Percentiles rank a stretch among this genome's conserved stretches.
Evolutionary conservation across 2,888 invertebrate genomes (phyloP).

Genomic region (Acleris literana): DNA sequence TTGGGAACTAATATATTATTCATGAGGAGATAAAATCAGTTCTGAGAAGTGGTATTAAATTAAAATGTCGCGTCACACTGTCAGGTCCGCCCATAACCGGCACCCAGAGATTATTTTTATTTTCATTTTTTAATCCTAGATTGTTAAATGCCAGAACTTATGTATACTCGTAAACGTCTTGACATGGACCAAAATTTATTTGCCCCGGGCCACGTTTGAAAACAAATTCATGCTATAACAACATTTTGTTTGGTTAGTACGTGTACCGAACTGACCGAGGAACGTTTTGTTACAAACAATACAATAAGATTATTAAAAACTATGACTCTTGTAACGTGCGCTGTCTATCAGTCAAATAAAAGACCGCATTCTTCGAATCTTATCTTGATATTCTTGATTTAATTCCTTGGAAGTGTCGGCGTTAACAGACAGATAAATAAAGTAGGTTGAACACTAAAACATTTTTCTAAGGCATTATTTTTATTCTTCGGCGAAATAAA

Average conservation of each 20-base stretch:
- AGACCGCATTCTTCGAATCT: slow-evolving; percentile 19
- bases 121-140: slow-evolving; percentile 10
- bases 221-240: too few relatives aligned
- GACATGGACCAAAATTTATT: neutral
- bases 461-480: neutral
- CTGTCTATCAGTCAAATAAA: neutral
- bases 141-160: neutral
- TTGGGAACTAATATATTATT: slow-evolving; percentile 59
- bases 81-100: slow-evolving; percentile 46
- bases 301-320: slow-evolving; percentile 10
- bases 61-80: slow-evolving; percentile 51
- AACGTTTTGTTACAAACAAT: too few relatives aligned
- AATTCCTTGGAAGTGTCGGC: slow-evolving; percentile 21
- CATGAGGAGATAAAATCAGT: slow-evolving; percentile 62
- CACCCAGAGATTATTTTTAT: slow-evolving; percentile 44
- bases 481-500: neutral
- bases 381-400: slow-evolving; percentile 15
- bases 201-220: too few relatives aligned
- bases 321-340: slow-evolving; percentile 9
- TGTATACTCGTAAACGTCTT: neutral
- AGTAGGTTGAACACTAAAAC: neutral
- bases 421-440: slow-evolving; percentile 12
- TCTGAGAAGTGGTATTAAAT: slow-evolving; percentile 51
- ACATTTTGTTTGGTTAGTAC: too few relatives aligned
- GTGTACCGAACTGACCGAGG: too few relatives aligned